phyloP scores from a whole-genome alignment of 2,797 vertebrate genomes.

The Ptychobarbus kaznakovi region DNA sequence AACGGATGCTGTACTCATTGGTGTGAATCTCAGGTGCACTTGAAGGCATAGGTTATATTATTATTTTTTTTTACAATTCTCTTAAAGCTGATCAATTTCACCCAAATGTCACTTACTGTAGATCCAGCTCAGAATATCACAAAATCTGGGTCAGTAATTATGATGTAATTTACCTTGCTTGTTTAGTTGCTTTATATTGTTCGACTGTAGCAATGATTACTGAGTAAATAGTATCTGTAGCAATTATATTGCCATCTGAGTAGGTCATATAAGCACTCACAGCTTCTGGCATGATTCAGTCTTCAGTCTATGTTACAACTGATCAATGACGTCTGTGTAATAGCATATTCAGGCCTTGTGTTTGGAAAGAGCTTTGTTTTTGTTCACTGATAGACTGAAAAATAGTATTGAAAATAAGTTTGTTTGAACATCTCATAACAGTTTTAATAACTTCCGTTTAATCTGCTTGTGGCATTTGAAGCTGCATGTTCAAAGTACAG shows the following conservation, averaged over 20 bases:
- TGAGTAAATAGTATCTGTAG: background rate
- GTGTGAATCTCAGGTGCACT: background rate
- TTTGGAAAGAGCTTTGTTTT: background rate
- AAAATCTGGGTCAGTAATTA: background rate
- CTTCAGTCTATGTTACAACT: background rate
- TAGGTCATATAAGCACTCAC: slow-evolving; percentile 10
- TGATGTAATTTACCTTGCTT: background rate
- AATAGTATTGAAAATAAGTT: background rate
- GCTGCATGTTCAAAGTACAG: background rate
- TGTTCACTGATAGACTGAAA: background rate
- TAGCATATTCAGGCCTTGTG: background rate
- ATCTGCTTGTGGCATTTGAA: background rate
- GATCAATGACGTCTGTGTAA: background rate
- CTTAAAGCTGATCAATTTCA: background rate
- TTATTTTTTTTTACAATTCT: background rate
- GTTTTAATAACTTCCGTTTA: background rate
- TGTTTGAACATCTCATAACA: background rate
- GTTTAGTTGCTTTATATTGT: slow-evolving; percentile 9
- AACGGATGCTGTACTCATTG: background rate
- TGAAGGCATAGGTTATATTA: background rate
- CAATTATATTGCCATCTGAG: background rate
- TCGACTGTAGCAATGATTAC: background rate
- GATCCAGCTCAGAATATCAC: background rate
- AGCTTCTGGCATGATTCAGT: background rate
- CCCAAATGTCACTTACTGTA: background rate